Conservation (phyloP, 2,113 vertebrate species). For the Amia ocellicauda region DNA sequence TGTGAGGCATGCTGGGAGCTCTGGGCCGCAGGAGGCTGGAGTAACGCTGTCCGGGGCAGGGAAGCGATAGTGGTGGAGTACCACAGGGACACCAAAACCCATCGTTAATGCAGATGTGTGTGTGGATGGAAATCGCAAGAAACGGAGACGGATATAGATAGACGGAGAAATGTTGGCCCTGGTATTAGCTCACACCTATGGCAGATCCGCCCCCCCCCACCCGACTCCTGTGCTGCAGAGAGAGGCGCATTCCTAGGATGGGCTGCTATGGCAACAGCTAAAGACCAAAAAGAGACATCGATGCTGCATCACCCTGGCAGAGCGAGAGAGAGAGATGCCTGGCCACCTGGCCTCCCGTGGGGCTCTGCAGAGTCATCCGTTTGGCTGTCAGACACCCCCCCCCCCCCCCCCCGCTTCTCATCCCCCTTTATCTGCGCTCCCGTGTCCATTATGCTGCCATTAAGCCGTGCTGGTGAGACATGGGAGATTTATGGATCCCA, state of each 20-base stretch:
- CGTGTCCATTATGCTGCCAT: conserved; percentile 41
- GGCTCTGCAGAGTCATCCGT: conserved; percentile 34
- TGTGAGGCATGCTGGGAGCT: no score
- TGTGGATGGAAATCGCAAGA: no score
- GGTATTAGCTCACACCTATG: no score
- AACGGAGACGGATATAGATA: not conserved
- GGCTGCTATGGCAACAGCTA: conserved; percentile 51
- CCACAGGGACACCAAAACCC: no score
- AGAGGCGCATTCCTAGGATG: conserved; percentile 34
- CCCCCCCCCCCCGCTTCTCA: not conserved
- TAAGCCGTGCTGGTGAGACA: conserved; percentile 26
- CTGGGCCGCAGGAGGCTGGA: no score
- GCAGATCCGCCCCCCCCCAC: conserved; percentile 21
- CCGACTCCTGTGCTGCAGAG: conserved; percentile 33
- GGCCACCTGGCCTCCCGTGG: conserved; percentile 35
- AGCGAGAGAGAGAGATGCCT: conserved; percentile 36
- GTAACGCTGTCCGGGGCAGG: no score
- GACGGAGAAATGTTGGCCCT: not conserved
- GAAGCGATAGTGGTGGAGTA: no score
- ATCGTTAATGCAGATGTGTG: no score
- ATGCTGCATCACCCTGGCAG: not conserved
- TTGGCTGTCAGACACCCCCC: conserved; percentile 17
- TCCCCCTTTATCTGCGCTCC: conserved; percentile 37
- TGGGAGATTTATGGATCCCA: conserved; percentile 19
- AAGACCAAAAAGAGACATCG: conserved; percentile 21